These are phyloP conservation scores for Sciurus niger DNA, from an alignment of 2,113 vertebrate genomes.

Conservation along the genomic window DNA sequence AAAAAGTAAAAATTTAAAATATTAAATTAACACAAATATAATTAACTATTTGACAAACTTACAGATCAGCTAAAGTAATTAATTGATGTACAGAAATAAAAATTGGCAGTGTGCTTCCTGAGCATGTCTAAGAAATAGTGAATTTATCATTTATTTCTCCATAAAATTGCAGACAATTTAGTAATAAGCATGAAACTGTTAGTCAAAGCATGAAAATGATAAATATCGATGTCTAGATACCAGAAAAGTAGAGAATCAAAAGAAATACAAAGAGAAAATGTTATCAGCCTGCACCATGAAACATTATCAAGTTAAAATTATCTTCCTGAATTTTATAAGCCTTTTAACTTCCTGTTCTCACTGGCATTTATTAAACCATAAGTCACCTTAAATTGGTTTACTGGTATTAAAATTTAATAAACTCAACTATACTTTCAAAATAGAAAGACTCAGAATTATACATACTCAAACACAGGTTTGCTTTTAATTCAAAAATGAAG, in stretches of 20 bases:
- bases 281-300: constrained; percentile 57
- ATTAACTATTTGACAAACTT: constrained; percentile 75
- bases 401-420: constrained; percentile 83
- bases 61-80: constrained; percentile 63
- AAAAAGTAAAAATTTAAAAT: constrained; percentile 56
- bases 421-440: constrained; percentile 69
- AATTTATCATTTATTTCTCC: constrained; percentile 29
- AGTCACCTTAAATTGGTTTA: constrained; percentile 80
- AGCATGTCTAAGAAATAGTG: background rate
- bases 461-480: constrained; percentile 53
- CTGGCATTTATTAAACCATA: constrained; percentile 82
- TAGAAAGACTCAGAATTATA: constrained; percentile 63
- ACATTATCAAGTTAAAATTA: constrained; percentile 80
- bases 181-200: constrained; percentile 34
- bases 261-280: constrained; percentile 41
- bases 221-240: constrained; percentile 53
- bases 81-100: background rate
- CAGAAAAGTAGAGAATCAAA: constrained; percentile 66
- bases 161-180: constrained; percentile 63
- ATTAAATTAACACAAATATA: constrained; percentile 36
- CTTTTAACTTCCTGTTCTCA: constrained; percentile 78
- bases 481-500: constrained; percentile 67
- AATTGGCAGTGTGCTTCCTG: constrained; percentile 3
- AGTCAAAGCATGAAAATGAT: constrained; percentile 65
- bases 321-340: constrained; percentile 76